Percentiles rank a stretch among this genome's conserved stretches.
Conservation (phyloP, 2,888 invertebrate species). For the Microdon myrmicae region DNA sequence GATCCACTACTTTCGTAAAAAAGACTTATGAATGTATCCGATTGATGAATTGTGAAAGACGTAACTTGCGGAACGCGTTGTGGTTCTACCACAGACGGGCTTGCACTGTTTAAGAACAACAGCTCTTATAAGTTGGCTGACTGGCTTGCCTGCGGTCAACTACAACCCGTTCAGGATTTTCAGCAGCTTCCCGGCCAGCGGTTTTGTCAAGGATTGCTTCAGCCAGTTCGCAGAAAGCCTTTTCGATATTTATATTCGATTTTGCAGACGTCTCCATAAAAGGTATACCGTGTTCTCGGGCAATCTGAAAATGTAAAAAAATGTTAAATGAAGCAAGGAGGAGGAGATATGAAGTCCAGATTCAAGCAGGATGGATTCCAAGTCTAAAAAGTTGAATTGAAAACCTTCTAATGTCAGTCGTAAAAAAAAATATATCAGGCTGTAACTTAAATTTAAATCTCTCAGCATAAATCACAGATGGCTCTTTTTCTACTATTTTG, state of each 20-base stretch:
- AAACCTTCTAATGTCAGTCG: too few relatives aligned
- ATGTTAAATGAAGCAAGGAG: slow-evolving; percentile 7
- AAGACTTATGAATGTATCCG: slow-evolving; percentile 24
- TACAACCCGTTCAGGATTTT: slow-evolving; percentile 76
- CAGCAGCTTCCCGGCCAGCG: slow-evolving; percentile 81
- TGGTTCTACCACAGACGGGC: slow-evolving; percentile 8
- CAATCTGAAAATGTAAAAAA: slow-evolving; percentile 76
- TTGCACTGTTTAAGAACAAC: slow-evolving; percentile 63
- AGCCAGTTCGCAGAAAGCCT: slow-evolving; percentile 93
- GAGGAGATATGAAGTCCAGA: neutral
- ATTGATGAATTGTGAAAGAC: slow-evolving; percentile 23
- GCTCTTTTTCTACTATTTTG: too few relatives aligned
- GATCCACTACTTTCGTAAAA: slow-evolving; percentile 39
- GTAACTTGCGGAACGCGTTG: slow-evolving; percentile 15
- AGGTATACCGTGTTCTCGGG: slow-evolving; percentile 92
- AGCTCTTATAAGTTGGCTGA: slow-evolving; percentile 65
- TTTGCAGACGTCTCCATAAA: slow-evolving; percentile 99
- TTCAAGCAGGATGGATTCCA: too few relatives aligned
- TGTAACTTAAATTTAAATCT: too few relatives aligned
- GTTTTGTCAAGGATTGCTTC: slow-evolving; percentile 95
- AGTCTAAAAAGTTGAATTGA: too few relatives aligned
- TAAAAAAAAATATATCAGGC: too few relatives aligned
- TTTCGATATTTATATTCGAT: slow-evolving; percentile 95
- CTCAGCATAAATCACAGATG: too few relatives aligned
- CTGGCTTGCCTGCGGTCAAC: slow-evolving; percentile 76